These are phyloP conservation scores for Amblyjoppa fuscipennis DNA, from an alignment of 2,888 invertebrate species.

Conservation along the genomic window DNA sequence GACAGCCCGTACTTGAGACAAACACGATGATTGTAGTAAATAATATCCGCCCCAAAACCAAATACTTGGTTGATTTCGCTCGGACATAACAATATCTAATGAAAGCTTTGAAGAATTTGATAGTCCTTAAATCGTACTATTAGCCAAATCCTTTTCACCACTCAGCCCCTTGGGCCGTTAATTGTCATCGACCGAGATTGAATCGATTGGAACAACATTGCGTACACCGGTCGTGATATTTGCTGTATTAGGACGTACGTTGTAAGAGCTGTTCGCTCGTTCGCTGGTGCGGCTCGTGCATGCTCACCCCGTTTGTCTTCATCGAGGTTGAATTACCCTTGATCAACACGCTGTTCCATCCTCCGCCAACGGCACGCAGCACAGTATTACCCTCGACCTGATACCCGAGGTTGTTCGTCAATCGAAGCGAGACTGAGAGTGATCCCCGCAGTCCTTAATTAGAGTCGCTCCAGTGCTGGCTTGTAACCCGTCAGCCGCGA, in stretches of 20 bases:
- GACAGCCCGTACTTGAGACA: too few species aligned
- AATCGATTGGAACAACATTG: not conserved
- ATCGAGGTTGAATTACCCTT: slow-evolving; percentile 62
- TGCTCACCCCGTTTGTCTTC: slow-evolving; percentile 61
- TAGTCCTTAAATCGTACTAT: not conserved
- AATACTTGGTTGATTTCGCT: too few species aligned
- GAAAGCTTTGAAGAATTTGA: not conserved
- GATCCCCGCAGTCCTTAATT: slow-evolving; percentile 53
- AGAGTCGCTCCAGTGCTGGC: slow-evolving; percentile 46
- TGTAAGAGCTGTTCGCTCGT: slow-evolving; percentile 20
- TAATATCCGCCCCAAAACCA: too few species aligned
- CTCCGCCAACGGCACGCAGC: slow-evolving; percentile 23
- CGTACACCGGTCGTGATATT: slow-evolving; percentile 22
- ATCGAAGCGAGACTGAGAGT: slow-evolving; percentile 54
- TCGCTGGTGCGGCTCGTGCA: slow-evolving; percentile 24
- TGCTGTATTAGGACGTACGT: slow-evolving; percentile 54
- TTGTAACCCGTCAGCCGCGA: slow-evolving; percentile 46
- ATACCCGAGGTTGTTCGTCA: slow-evolving; percentile 56
- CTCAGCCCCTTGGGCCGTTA: not conserved
- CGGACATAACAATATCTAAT: too few species aligned
- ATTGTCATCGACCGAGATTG: slow-evolving; percentile 1
- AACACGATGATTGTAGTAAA: too few species aligned
- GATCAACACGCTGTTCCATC: slow-evolving; percentile 60
- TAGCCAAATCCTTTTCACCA: not conserved
- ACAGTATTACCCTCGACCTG: slow-evolving; percentile 28